Evolutionary conservation across 2,888 invertebrate species (phyloP).

Genomic region (Dryomyza anilis): DNA sequence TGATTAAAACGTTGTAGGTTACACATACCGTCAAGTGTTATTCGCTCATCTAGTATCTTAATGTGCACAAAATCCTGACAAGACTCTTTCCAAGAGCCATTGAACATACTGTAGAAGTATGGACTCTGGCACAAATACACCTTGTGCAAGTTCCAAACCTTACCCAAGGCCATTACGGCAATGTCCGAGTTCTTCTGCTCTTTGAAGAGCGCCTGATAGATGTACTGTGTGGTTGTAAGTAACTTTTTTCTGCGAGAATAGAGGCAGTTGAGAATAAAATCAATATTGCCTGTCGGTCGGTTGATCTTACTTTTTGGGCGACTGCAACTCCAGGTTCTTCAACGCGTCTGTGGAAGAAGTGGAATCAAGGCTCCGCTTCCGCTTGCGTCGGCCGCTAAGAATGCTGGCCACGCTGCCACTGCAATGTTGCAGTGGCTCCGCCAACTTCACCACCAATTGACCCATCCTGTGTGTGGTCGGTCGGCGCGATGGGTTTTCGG

Average conservation of each 20-base stretch:
- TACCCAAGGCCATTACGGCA: conserved; percentile 72
- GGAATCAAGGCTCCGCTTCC: conserved; percentile 60
- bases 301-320: conserved; percentile 68
- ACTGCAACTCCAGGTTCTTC: conserved; percentile 64
- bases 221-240: conserved; percentile 76
- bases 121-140: conserved; percentile 81
- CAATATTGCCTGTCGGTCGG: not conserved
- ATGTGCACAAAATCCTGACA: conserved; percentile 70
- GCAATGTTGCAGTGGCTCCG: conserved; percentile 55
- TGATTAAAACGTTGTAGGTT: not conserved
- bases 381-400: conserved; percentile 65
- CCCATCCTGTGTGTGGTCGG: too few relatives aligned
- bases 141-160: conserved; percentile 77
- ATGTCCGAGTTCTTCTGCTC: conserved; percentile 79
- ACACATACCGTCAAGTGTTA: conserved; percentile 68
- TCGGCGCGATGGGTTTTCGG: too few relatives aligned
- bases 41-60: conserved; percentile 73
- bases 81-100: conserved; percentile 77
- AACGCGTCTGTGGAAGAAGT: conserved; percentile 38
- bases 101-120: conserved; percentile 82
- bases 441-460: conserved; percentile 56
- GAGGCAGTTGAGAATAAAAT: not conserved
- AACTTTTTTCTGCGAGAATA: conserved; percentile 65
- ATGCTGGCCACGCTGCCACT: conserved; percentile 61
- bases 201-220: conserved; percentile 76